These are phyloP conservation scores for Apodemia mormo DNA, from an alignment of 2,888 invertebrate species.

Conservation along the genomic window DNA sequence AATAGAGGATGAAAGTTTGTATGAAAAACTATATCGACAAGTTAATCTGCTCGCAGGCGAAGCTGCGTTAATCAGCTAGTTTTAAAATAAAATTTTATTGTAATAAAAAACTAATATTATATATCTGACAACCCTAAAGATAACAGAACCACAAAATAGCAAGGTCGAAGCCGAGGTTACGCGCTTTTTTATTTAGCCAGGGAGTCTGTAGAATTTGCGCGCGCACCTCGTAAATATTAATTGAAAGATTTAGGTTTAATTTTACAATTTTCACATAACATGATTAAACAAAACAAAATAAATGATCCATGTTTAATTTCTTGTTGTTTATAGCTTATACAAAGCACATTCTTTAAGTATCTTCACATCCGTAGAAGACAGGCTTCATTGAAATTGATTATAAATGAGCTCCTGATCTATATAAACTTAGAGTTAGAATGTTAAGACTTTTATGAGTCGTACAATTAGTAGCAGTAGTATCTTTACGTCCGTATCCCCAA, in stretches of 20 bases:
- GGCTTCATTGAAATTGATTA: too few relatives aligned
- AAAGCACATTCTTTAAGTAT: neutral
- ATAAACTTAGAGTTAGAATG: too few relatives aligned
- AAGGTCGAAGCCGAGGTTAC: constrained; percentile 36
- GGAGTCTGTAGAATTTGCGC: constrained; percentile 31
- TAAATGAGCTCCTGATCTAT: too few relatives aligned
- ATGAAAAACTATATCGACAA: too few relatives aligned
- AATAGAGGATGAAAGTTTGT: too few relatives aligned
- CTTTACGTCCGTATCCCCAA: too few relatives aligned
- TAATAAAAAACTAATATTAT: neutral
- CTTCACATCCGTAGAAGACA: too few relatives aligned
- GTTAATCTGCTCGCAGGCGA: too few relatives aligned
- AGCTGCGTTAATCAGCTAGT: too few relatives aligned
- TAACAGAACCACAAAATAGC: constrained; percentile 47
- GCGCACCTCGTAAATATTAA: constrained; percentile 30
- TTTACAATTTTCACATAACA: constrained; percentile 14
- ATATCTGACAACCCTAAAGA: neutral
- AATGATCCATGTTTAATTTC: neutral
- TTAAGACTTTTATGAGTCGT: too few relatives aligned
- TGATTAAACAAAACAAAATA: constrained; percentile 1
- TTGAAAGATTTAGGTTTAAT: constrained; percentile 30
- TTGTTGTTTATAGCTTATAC: neutral
- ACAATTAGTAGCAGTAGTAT: too few relatives aligned
- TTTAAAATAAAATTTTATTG: neutral
- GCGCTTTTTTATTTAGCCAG: constrained; percentile 31